Percentiles rank a stretch among this genome's conserved stretches.
phyloP scores from a whole-genome alignment of 2,797 vertebrate genomes.

The Chiroxiphia lanceolata region DNA sequence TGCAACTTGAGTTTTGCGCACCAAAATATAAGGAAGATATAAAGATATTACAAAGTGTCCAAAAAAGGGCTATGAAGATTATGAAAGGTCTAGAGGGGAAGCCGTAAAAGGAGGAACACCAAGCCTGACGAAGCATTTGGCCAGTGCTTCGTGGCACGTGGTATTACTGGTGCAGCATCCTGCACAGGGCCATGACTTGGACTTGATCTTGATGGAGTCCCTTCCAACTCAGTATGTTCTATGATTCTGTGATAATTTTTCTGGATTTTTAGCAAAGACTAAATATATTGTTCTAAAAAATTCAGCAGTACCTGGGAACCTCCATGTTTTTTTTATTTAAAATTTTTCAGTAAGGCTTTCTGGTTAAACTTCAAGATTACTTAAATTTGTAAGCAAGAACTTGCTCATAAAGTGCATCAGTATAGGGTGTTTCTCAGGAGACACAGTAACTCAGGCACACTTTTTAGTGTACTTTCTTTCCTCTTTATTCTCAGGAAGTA shows the following conservation, averaged over 20 bases:
- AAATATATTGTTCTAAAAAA: background rate
- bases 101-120: background rate
- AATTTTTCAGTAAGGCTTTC: background rate
- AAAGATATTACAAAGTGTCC: background rate
- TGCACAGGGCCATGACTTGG: background rate
- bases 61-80: background rate
- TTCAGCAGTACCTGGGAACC: background rate
- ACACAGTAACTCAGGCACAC: background rate
- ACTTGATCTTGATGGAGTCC: background rate
- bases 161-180: background rate
- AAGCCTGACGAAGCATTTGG: background rate
- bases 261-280: background rate
- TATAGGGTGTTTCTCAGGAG: background rate
- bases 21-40: background rate
- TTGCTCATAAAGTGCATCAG: background rate
- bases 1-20: accelerated
- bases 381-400: background rate
- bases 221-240: background rate
- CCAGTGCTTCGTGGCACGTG: too few species aligned
- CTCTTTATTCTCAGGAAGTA: background rate
- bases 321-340: background rate
- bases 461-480: background rate
- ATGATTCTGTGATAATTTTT: background rate
- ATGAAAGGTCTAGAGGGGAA: background rate
- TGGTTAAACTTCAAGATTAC: background rate